phyloP scores from a whole-genome alignment of 2,113 vertebrate species.

The Leptobrachium ailaonicum region DNA sequence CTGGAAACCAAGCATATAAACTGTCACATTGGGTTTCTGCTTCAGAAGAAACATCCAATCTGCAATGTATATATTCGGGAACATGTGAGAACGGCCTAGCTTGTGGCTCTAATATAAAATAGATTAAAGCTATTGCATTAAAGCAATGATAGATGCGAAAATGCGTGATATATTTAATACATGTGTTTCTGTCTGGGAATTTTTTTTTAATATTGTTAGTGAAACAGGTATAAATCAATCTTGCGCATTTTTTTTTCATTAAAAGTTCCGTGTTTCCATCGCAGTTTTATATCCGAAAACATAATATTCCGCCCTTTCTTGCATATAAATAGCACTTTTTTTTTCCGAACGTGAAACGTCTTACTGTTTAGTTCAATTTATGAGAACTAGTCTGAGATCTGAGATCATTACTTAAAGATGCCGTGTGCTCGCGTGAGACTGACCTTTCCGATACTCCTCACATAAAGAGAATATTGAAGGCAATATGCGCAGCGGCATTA shows the following conservation, averaged over 20 bases:
- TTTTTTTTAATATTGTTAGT: slow-evolving; percentile 1
- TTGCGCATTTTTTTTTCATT: not conserved
- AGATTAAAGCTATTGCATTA: slow-evolving; percentile 38
- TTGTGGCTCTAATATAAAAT: slow-evolving; percentile 33
- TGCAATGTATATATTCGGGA: slow-evolving; percentile 39
- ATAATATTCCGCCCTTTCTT: not conserved
- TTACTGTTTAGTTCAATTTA: no score
- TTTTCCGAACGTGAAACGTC: not conserved
- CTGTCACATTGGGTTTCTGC: slow-evolving; percentile 38
- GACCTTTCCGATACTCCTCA: slow-evolving; percentile 3
- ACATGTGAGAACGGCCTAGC: slow-evolving; percentile 12
- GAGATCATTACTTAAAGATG: not conserved
- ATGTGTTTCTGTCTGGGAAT: not conserved
- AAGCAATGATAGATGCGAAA: slow-evolving; percentile 31
- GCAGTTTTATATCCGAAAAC: not conserved
- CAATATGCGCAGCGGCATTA: not conserved
- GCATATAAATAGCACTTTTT: not conserved
- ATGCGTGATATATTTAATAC: slow-evolving; percentile 1
- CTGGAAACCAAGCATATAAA: slow-evolving; percentile 12
- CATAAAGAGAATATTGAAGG: slow-evolving; percentile 12
- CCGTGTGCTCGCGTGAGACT: not conserved
- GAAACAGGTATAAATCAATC: slow-evolving; percentile 12
- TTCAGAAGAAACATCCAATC: slow-evolving; percentile 31
- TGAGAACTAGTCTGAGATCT: not conserved
- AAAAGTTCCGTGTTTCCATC: not conserved